A percentile compares a stretch with the other conserved stretches of the same genome.
Evolutionary conservation across 2,888 invertebrate species (phyloP).

Genomic region (Xestia sexstrigata): DNA sequence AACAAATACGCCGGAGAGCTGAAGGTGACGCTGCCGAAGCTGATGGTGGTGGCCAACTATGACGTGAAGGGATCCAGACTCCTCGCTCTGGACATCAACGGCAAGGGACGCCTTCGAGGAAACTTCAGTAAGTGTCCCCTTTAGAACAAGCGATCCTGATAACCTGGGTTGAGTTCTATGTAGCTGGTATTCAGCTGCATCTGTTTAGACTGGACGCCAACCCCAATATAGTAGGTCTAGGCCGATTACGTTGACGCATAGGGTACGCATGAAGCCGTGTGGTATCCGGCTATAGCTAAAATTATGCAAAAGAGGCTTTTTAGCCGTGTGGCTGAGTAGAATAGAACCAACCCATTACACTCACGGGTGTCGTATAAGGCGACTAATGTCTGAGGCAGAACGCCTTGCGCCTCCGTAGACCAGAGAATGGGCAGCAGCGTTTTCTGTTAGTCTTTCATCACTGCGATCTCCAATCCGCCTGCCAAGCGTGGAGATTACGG

Average conservation of each 20-base stretch:
- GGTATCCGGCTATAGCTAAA: too few relatives aligned
- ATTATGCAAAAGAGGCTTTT: too few relatives aligned
- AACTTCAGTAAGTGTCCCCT: conserved; percentile 92
- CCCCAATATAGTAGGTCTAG: background rate
- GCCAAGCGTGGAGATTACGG: too few relatives aligned
- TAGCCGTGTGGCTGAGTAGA: too few relatives aligned
- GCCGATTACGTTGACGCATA: background rate
- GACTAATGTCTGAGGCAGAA: too few relatives aligned
- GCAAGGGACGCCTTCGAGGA: conserved; percentile 92
- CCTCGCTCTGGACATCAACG: conserved; percentile 93
- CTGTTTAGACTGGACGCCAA: background rate
- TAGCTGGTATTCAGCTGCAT: background rate
- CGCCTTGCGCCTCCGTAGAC: too few relatives aligned
- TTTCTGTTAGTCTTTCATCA: too few relatives aligned
- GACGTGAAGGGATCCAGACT: conserved; percentile 93
- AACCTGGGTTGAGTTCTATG: background rate
- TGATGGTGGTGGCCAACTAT: conserved; percentile 92
- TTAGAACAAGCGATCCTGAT: background rate
- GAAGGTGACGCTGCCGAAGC: conserved; percentile 91
- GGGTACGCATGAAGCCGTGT: too few relatives aligned
- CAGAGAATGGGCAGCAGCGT: too few relatives aligned
- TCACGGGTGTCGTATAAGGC: too few relatives aligned
- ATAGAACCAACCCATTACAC: too few relatives aligned
- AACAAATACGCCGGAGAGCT: conserved; percentile 92
- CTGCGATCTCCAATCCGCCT: too few relatives aligned